These are phyloP conservation scores for Genyomyrus donnyi DNA, from an alignment of 2,113 vertebrate genomes.

Conservation along the genomic window DNA sequence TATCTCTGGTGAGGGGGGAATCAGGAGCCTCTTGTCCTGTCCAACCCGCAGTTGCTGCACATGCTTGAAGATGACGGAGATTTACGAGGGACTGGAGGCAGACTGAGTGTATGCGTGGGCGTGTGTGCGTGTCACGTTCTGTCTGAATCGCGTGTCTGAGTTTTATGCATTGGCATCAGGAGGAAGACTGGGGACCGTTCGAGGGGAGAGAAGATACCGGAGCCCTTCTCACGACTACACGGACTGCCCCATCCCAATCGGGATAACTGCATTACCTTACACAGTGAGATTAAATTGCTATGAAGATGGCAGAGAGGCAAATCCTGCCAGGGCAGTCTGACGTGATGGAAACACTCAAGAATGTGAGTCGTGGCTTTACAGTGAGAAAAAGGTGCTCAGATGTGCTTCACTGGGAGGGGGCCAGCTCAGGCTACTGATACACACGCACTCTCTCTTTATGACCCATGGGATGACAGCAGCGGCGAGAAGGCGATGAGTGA, in stretches of 20 bases:
- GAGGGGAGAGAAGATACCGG: background rate
- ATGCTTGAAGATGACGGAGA: background rate
- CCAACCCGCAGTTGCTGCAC: background rate
- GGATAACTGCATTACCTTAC: background rate
- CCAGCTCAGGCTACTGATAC: background rate
- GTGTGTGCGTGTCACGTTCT: background rate
- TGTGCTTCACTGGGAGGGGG: background rate
- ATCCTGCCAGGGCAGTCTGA: background rate
- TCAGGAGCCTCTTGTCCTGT: background rate
- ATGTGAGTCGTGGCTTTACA: background rate
- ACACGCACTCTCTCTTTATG: background rate
- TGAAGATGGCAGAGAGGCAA: background rate
- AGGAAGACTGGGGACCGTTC: background rate
- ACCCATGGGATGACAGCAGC: background rate
- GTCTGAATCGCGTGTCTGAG: background rate
- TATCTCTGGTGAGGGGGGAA: background rate
- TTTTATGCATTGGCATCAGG: background rate
- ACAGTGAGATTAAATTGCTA: background rate
- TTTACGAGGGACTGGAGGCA: background rate
- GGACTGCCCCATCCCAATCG: background rate
- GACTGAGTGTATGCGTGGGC: background rate
- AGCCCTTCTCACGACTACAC: background rate
- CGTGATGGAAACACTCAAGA: conserved; percentile 4
- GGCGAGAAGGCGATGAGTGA: background rate
- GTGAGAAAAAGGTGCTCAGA: background rate